Evolutionary conservation across 2,113 vertebrate genomes (phyloP).

Genomic region (Struthio camelus): DNA sequence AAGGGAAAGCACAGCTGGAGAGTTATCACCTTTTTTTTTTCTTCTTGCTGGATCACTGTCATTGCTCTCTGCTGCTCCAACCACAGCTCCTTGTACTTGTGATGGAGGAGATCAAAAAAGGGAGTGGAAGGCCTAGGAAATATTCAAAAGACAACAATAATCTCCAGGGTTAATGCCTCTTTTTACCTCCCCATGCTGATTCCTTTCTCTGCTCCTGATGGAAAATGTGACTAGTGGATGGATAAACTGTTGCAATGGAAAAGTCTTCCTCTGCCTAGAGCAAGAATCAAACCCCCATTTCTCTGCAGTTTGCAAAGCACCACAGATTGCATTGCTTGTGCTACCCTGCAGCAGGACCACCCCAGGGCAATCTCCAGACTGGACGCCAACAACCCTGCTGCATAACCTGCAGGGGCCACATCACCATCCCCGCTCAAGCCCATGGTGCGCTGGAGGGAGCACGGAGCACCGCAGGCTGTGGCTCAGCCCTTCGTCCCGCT

Average conservation of each 20-base stretch:
- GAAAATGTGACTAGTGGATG: neutral
- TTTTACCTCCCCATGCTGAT: neutral
- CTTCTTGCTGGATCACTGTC: constrained; percentile 18
- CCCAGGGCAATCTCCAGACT: neutral
- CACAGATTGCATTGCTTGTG: neutral
- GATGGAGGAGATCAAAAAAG: constrained; percentile 82
- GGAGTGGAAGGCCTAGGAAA: constrained; percentile 80
- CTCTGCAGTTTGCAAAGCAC: neutral
- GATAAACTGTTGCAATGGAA: neutral
- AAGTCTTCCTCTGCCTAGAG: neutral
- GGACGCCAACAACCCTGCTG: neutral
- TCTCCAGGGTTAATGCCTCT: neutral
- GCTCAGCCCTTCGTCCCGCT: neutral
- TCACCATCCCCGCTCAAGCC: neutral
- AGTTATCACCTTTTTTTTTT: constrained; percentile 74
- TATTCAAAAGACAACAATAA: neutral
- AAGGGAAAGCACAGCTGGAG: neutral
- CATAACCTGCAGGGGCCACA: accelerated
- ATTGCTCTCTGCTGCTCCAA: constrained; percentile 78
- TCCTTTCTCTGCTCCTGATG: neutral
- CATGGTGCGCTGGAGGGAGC: neutral
- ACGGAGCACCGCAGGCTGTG: accelerated
- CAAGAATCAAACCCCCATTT: neutral
- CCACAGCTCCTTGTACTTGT: constrained; percentile 85
- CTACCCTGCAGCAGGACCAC: neutral